phyloP scores from a whole-genome alignment of 2,797 vertebrate species.

The Ptychobarbus kaznakovi region DNA sequence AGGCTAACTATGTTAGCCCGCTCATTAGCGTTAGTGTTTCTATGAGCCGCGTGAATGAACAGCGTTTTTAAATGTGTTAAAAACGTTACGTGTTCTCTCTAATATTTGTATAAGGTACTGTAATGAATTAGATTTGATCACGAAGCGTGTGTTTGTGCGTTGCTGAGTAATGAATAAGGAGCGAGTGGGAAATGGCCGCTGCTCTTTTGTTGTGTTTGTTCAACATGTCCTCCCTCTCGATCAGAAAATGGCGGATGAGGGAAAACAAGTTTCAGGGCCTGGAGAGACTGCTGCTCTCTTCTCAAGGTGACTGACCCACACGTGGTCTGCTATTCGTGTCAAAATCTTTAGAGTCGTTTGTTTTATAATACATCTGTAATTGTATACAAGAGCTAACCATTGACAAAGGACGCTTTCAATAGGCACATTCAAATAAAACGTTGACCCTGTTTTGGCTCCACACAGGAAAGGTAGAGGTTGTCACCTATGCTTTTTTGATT shows the following conservation, averaged over 20 bases:
- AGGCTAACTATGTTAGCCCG: conserved; percentile 5
- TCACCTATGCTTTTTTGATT: background rate
- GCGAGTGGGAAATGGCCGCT: conserved; percentile 93
- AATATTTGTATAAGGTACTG: background rate
- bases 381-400: background rate
- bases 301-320: conserved; percentile 46
- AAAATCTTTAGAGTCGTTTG: background rate
- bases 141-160: background rate
- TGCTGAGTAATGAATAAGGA: conserved; percentile 45
- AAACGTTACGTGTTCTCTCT: background rate
- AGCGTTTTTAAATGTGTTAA: background rate
- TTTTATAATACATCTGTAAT: background rate
- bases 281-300: conserved; percentile 24
- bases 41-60: background rate
- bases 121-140: background rate
- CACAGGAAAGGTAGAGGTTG: background rate
- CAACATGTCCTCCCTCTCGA: conserved; percentile 94
- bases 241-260: conserved; percentile 97
- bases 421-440: background rate
- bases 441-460: too few relatives aligned
- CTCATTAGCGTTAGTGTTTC: background rate
- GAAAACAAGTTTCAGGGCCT: conserved; percentile 69
- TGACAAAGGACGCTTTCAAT: too few relatives aligned
- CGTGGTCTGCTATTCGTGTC: background rate
- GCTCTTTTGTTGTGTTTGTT: conserved; percentile 96